Base-by-base conservation (phyloP, 2,888 invertebrate species). In the Tanypteryx hageni region DNA sequence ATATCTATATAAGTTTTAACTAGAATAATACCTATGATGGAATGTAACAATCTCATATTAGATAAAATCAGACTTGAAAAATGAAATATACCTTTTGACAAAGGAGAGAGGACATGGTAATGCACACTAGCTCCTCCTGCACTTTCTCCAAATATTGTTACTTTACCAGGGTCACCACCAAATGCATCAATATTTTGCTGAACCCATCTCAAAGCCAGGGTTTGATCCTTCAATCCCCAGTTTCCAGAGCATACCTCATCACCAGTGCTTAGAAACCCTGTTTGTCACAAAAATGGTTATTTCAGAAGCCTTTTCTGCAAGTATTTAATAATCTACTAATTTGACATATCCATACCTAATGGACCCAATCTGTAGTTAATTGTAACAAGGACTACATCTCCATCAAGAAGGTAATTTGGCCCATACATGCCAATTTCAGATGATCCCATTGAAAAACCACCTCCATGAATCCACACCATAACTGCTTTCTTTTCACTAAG, bases 401-500 rank as follows among this genome's bases (percentile, higher is more conserved):
- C 64, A 76, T 92, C 92, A 27, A 92, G 76, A 16, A 92, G 92
- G 58, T 44, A 92, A 22, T 92, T 68, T 16, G 92, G 92, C 14
- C 92, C 86, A 86, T 86, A 92, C 86, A 92, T 86, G 7, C 61
- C 86, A 22, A 85, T 31, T 64, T 85, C 81, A 22, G 85, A 84
- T n/a, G 92, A 92, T 64, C 92, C 92, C 61, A 86, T 68, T 22
- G 85, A 31, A 84, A 92, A 92, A 13, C 92, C 92, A 14, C 92
- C 92, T 14, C 92, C 92, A 84, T 92, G 92, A 68, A 92, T 92
- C 64, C 81, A 92, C n/a, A 92, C 92, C 92, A 92, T 92, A 16
- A 92, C 92, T 44, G 68, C 85, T n/a, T 85, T 58, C 11, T 27
- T 76, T 10, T 18, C 76, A 10, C 27, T 76, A 27, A 76, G 27